These are phyloP conservation scores for Lagria hirta DNA, from an alignment of 2,888 invertebrate species.

Conservation along the genomic window DNA sequence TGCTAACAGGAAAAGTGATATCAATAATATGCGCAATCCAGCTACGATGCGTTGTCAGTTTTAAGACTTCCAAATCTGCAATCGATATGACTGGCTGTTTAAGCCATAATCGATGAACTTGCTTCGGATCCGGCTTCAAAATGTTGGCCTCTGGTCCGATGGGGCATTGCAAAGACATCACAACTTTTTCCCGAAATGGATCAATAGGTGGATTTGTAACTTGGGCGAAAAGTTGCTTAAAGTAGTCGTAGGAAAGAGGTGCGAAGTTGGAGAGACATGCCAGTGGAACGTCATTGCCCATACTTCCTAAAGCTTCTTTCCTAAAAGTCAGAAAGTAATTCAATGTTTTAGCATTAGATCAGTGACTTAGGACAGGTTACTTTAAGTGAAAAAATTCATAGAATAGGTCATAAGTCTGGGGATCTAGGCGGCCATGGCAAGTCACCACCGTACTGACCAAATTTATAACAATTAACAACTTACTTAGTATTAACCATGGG, in stretches of 20 bases:
- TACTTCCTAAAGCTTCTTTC: slow-evolving; percentile 97
- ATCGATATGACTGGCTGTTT: slow-evolving; percentile 93
- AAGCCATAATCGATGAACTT: slow-evolving; percentile 85
- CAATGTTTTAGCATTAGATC: too few species aligned
- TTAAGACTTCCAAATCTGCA: slow-evolving; percentile 84
- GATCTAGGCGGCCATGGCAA: too few species aligned
- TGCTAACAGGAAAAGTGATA: slow-evolving; percentile 78
- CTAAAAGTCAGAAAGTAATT: too few species aligned
- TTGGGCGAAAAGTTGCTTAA: slow-evolving; percentile 98
- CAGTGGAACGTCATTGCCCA: slow-evolving; percentile 98
- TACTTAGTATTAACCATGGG: slow-evolving; percentile 89
- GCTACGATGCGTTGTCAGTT: slow-evolving; percentile 77
- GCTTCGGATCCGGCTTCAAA: slow-evolving; percentile 82
- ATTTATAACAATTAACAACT: slow-evolving; percentile 25
- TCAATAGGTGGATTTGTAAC: slow-evolving; percentile 99
- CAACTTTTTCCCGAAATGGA: slow-evolving; percentile 97
- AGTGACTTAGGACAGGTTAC: too few species aligned
- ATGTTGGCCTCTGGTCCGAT: slow-evolving; percentile 97
- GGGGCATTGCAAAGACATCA: slow-evolving; percentile 97
- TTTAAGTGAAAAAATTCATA: too few species aligned
- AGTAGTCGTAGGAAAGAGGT: slow-evolving; percentile 94
- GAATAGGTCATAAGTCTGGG: too few species aligned
- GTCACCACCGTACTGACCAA: slow-evolving; percentile 1
- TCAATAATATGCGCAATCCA: slow-evolving; percentile 85
- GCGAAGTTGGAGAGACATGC: slow-evolving; percentile 96